These are phyloP conservation scores for Apamea anceps DNA, from an alignment of 2,888 invertebrate species.

Conservation along the genomic window DNA sequence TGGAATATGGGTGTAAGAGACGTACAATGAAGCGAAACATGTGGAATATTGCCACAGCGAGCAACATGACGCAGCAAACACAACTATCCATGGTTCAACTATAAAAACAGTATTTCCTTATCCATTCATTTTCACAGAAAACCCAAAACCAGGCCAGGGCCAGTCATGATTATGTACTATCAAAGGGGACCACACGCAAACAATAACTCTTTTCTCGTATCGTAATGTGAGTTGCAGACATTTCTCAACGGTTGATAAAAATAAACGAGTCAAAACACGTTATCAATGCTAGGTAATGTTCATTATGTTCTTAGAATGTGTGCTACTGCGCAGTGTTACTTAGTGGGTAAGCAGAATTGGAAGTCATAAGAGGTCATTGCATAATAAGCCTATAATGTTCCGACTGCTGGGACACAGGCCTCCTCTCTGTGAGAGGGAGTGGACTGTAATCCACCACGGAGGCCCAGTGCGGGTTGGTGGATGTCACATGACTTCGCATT, in stretches of 20 bases:
- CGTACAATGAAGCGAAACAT: background rate
- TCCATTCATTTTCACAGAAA: background rate
- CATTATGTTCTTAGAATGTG: conserved; percentile 52
- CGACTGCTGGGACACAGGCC: no score
- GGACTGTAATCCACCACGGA: no score
- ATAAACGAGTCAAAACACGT: conserved; percentile 63
- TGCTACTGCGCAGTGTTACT: conserved; percentile 19
- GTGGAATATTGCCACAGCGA: background rate
- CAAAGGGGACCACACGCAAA: conserved; percentile 54
- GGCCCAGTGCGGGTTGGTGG: no score
- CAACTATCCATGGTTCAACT: background rate
- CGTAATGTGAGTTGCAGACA: conserved; percentile 42
- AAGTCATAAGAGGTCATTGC: background rate
- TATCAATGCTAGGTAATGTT: conserved; percentile 58
- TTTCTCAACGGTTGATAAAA: conserved; percentile 63
- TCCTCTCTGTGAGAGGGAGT: no score
- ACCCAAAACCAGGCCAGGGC: conserved; percentile 17
- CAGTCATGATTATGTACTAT: conserved; percentile 3
- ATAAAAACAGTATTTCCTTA: background rate
- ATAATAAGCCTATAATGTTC: no score
- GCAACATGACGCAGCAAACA: background rate
- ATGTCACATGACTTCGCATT: no score
- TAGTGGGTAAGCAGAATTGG: conserved; percentile 5
- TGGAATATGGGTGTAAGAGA: no score
- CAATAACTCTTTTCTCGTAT: conserved; percentile 50